Conservation (phyloP, 2,888 invertebrate genomes). For the Parascotia fuliginaria region DNA sequence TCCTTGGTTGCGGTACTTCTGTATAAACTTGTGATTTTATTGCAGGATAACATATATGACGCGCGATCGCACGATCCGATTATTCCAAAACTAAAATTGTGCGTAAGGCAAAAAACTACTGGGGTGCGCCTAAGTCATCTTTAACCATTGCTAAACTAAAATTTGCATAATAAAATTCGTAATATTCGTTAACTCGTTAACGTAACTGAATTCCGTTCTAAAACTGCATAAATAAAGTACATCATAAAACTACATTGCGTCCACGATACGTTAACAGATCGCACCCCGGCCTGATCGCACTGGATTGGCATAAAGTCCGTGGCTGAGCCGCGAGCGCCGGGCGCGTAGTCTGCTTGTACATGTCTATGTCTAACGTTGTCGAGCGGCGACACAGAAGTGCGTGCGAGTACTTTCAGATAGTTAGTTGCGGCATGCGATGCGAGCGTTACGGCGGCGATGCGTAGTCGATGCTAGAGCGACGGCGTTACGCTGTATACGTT, state of each 20-base stretch:
- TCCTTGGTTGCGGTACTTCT: constrained; percentile 61
- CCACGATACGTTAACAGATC: neutral
- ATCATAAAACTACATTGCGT: constrained; percentile 1
- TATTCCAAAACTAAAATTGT: constrained; percentile 21
- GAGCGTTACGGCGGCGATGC: constrained; percentile 64
- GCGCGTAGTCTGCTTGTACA: neutral
- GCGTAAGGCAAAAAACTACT: constrained; percentile 30
- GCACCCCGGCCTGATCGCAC: constrained; percentile 10
- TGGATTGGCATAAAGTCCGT: constrained; percentile 10
- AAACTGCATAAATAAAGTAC: constrained; percentile 18
- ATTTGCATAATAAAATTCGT: constrained; percentile 12
- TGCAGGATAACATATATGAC: constrained; percentile 42
- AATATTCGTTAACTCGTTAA: constrained; percentile 30
- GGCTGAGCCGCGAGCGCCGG: constrained; percentile 10
- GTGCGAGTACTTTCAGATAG: constrained; percentile 79
- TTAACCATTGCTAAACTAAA: constrained; percentile 17
- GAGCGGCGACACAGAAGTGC: constrained; percentile 65
- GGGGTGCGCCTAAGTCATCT: constrained; percentile 40
- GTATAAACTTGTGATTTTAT: constrained; percentile 50
- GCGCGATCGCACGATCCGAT: constrained; percentile 31
- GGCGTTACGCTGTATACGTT: constrained; percentile 61
- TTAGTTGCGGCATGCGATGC: constrained; percentile 66
- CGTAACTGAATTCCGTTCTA: constrained; percentile 25
- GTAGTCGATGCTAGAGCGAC: constrained; percentile 63
- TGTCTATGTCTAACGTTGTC: constrained; percentile 47